Evolutionary conservation across 2,113 vertebrate genomes (phyloP), one percentile per base, ranked within the genome.

Genomic region (Sorex araneus): DNA sequence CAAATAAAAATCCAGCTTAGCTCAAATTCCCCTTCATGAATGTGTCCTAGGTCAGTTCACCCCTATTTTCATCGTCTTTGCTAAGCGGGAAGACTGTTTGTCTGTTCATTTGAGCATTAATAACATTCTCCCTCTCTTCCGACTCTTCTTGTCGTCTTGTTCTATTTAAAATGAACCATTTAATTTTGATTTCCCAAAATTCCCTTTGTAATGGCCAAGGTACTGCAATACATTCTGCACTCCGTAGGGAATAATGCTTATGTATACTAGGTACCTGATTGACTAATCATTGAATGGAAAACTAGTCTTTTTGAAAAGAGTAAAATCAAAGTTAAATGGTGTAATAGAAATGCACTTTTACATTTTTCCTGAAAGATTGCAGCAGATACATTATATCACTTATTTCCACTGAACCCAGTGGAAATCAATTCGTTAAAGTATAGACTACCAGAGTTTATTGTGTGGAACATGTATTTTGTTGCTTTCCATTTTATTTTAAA

Each of bases 401-500:
- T 57, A 57, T 21, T 57, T 57, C 54, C 54, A 57, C 47, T 92
- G n/a, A 90, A 82, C 57, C 57, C 87, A 32, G 28, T 84, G 77
- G 83, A 90, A 82, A 92, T 88, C 54, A 81, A n/a, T 95, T 84
- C 81, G 25, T 63, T 27, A 50, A 84, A 78, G 25, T 74, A n/a
- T 43, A 93, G 66, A 50, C 71, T 88, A 80, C 66, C 36, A 70
- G 40, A 74, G 12, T 90, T 95, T 81, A 87, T 80, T 87, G 57
- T 63, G 43, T 80, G 63, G 45, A 84, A 73, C 76, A 28, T 43
- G n/a, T 0, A 25, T 86, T 87, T 86, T 77, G 34, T 78, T 84
- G 63, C 47, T 91, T 91, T 78, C 34, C 25, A 71, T 88, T 94
- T 70, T 10, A 60, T 67, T 80, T 88, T 90, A 92, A 88, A 92